Conservation (phyloP, 2,797 vertebrate genomes). For the Thaleichthys pacificus region DNA sequence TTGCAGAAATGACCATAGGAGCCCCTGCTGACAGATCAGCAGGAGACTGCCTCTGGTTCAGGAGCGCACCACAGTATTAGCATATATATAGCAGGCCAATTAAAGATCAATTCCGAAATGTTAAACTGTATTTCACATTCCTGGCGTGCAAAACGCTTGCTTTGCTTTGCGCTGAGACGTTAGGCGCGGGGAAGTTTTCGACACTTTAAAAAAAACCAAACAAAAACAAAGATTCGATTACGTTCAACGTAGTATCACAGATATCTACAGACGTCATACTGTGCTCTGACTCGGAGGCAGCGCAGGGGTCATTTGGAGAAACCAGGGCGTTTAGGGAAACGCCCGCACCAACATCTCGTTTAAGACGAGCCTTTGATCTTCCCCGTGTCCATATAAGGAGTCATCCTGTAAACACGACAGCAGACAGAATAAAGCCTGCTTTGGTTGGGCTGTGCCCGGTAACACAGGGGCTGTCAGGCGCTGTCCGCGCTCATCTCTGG, state of each 20-base stretch:
- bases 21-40: conserved; percentile 41
- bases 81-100: conserved; percentile 12
- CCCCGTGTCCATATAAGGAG: conserved; percentile 57
- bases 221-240: no score
- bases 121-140: neutral
- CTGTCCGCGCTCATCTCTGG: conserved; percentile 76
- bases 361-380: conserved; percentile 28
- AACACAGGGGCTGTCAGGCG: conserved; percentile 77
- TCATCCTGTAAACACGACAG: conserved; percentile 72
- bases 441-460: conserved; percentile 65
- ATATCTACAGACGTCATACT: no score
- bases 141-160: neutral
- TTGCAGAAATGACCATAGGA: conserved; percentile 61
- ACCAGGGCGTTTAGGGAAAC: no score
- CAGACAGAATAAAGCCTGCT: conserved; percentile 79
- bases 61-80: conserved; percentile 41
- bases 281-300: no score
- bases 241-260: no score
- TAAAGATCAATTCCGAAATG: conserved; percentile 43
- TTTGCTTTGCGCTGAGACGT: no score
- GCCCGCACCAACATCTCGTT: conserved; percentile 11
- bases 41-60: conserved; percentile 32
- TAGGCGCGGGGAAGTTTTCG: neutral
- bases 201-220: no score
- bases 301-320: no score